Percentiles rank a stretch among this genome's conserved stretches.
Evolutionary conservation across 2,113 vertebrate genomes (phyloP).

Genomic region (Chrysemys picta): DNA sequence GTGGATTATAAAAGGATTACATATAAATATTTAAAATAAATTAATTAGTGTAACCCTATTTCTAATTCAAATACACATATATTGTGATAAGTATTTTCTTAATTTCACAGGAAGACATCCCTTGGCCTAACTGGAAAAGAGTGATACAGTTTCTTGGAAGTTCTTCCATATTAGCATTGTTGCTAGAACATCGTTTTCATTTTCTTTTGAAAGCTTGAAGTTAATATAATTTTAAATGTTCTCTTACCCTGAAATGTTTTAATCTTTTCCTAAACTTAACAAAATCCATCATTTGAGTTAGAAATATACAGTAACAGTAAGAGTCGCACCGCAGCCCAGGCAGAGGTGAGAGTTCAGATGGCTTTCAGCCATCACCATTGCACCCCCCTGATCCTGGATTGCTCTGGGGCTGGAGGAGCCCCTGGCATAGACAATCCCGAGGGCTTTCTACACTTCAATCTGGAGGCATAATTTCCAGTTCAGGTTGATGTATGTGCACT

Average conservation of each 20-base stretch:
- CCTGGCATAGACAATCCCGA: neutral
- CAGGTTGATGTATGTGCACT: neutral
- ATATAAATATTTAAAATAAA: neutral
- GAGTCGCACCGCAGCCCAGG: neutral
- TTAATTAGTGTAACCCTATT: neutral
- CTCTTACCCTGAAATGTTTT: neutral
- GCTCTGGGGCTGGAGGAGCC: neutral
- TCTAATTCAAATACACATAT: neutral
- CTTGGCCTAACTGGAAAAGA: neutral
- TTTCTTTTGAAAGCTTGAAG: neutral
- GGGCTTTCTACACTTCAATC: neutral
- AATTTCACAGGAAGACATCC: neutral
- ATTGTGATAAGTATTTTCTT: neutral
- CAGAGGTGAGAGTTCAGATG: neutral
- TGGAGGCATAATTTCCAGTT: neutral
- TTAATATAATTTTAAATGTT: neutral
- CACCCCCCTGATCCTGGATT: neutral
- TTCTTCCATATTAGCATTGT: neutral
- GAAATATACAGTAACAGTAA: neutral
- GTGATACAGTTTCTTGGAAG: neutral
- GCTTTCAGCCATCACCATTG: neutral
- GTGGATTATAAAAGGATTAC: neutral
- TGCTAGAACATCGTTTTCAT: neutral
- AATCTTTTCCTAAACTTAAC: neutral
- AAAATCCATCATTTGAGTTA: neutral